Conservation (phyloP, 2,888 invertebrate genomes). For the Napeogenes inachia region DNA sequence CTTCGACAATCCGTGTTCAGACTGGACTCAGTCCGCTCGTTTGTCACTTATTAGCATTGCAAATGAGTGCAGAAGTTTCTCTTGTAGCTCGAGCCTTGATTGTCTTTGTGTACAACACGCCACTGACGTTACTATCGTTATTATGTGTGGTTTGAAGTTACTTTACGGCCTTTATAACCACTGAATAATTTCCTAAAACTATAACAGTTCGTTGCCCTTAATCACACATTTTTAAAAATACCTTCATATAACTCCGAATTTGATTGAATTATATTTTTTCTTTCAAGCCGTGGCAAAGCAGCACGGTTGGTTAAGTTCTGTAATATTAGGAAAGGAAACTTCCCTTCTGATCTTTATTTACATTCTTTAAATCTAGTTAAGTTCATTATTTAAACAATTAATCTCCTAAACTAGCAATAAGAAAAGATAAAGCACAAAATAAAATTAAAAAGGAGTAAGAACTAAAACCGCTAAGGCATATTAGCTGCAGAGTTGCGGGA, state of each 20-base stretch:
- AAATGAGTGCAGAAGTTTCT: slow-evolving; percentile 11
- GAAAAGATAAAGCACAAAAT: not conserved
- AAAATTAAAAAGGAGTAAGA: slow-evolving; percentile 14
- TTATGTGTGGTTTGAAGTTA: not conserved
- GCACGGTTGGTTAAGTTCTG: no score
- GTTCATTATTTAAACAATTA: not conserved
- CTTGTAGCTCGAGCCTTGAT: slow-evolving; percentile 3
- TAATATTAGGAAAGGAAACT: no score
- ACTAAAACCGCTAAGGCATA: slow-evolving; percentile 11
- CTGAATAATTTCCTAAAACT: no score
- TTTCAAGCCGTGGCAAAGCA: no score
- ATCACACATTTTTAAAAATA: no score
- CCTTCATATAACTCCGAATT: no score
- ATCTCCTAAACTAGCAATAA: not conserved
- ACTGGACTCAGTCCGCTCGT: slow-evolving; percentile 6
- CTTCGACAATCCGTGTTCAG: slow-evolving; percentile 1
- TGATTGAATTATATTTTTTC: no score
- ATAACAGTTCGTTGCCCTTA: no score
- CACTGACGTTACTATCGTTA: not conserved
- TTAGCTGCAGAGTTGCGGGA: slow-evolving; percentile 14
- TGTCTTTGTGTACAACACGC: not conserved
- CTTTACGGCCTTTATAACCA: no score
- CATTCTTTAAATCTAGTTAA: not conserved
- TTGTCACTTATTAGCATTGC: slow-evolving; percentile 14
- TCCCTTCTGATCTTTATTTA: no score